phyloP scores from a whole-genome alignment of 2,888 invertebrate genomes.

The Meganola albula region DNA sequence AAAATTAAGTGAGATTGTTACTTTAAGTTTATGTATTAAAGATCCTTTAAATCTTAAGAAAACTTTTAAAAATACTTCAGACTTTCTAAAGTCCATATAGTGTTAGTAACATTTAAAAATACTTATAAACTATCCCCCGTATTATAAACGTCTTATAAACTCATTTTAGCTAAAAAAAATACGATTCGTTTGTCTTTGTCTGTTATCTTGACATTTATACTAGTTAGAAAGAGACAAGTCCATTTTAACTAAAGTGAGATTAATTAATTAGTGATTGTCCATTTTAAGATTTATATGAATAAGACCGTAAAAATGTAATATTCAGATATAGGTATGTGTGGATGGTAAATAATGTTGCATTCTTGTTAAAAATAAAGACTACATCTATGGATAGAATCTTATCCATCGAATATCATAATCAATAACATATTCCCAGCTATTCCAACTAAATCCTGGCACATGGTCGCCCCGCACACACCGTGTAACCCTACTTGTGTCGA shows the following conservation, averaged over 20 bases:
- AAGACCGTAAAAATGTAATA: neutral
- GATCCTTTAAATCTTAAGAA: neutral
- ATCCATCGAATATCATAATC: neutral
- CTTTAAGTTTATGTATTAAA: neutral
- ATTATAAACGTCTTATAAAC: too few species aligned
- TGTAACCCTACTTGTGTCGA: conserved; percentile 69
- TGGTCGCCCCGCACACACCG: conserved; percentile 35
- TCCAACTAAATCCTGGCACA: conserved; percentile 17
- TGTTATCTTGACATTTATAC: too few species aligned
- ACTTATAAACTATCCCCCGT: too few species aligned
- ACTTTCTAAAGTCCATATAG: neutral
- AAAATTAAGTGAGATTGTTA: neutral
- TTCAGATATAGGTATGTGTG: neutral
- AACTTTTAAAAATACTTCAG: too few species aligned
- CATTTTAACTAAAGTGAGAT: too few species aligned
- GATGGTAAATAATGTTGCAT: neutral
- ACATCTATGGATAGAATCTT: too few species aligned
- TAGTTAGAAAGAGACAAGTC: too few species aligned
- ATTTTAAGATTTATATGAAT: neutral
- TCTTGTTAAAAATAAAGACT: too few species aligned
- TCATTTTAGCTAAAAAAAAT: too few species aligned
- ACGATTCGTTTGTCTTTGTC: too few species aligned
- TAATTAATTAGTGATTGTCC: too few species aligned
- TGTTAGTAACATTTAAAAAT: neutral
- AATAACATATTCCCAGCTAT: conserved; percentile 11